These are phyloP conservation scores for Arge pagana DNA, from an alignment of 2,888 invertebrate species.

Conservation along the genomic window DNA sequence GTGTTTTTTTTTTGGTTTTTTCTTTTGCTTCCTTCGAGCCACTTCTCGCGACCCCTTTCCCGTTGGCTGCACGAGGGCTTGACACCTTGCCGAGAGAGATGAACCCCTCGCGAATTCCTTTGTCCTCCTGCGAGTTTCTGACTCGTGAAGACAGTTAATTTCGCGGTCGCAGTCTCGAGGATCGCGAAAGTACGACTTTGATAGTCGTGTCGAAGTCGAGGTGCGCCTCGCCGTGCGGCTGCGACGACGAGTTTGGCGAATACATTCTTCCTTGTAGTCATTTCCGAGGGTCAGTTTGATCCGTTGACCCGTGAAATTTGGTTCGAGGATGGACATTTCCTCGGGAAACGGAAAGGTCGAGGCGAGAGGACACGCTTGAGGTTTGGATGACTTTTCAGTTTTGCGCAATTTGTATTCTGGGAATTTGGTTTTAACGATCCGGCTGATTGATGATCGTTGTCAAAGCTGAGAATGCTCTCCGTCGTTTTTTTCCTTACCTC, in stretches of 20 bases:
- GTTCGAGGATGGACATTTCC: too few relatives aligned
- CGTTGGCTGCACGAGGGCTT: slow-evolving; percentile 13
- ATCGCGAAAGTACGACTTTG: too few relatives aligned
- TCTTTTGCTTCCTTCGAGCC: slow-evolving; percentile 9
- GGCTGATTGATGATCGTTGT: slow-evolving; percentile 46
- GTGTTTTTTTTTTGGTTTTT: slow-evolving; percentile 9
- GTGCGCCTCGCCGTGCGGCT: neutral
- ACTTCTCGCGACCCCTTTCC: slow-evolving; percentile 14
- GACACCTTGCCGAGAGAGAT: too few relatives aligned
- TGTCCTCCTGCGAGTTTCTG: too few relatives aligned
- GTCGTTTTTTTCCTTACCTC: neutral
- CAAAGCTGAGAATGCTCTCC: neutral
- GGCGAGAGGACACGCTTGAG: slow-evolving; percentile 28
- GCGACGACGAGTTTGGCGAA: neutral
- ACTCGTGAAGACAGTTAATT: too few relatives aligned
- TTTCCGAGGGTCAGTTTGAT: too few relatives aligned
- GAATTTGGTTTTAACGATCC: slow-evolving; percentile 54
- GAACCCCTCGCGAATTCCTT: too few relatives aligned
- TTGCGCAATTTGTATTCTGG: slow-evolving; percentile 29
- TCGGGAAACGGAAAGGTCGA: too few relatives aligned
- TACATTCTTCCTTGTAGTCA: too few relatives aligned
- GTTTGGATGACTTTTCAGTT: slow-evolving; percentile 17
- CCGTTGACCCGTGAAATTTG: too few relatives aligned
- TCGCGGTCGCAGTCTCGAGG: too few relatives aligned
- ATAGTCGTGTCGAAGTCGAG: too few relatives aligned